phyloP scores from a whole-genome alignment of 2,797 vertebrate genomes.

The Rousettus madagascariensis region DNA sequence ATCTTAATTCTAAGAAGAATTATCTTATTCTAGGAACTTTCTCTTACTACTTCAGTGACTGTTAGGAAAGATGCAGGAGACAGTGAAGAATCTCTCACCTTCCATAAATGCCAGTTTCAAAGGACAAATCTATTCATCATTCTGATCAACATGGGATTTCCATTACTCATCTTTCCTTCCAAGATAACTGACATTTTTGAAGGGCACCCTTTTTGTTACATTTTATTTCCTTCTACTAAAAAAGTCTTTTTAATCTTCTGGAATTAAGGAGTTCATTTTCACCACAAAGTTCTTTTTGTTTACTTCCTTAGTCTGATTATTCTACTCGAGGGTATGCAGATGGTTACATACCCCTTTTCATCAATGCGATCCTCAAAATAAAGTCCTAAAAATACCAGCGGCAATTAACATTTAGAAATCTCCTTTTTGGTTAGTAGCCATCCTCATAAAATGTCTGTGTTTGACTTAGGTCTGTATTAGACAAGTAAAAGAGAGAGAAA shows the following conservation, averaged over 20 bases:
- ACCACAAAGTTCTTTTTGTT: conserved; percentile 75
- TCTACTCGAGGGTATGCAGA: conserved; percentile 59
- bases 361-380: conserved; percentile 72
- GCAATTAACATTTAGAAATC: conserved; percentile 65
- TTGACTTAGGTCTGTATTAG: conserved; percentile 37
- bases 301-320: conserved; percentile 43
- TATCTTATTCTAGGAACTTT: background rate
- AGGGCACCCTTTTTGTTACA: conserved; percentile 62
- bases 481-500: background rate
- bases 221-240: conserved; percentile 61
- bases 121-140: conserved; percentile 42
- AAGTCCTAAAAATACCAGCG: conserved; percentile 75
- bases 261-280: conserved; percentile 62
- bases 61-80: background rate
- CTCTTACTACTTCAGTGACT: fast-evolving
- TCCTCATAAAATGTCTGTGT: conserved; percentile 54
- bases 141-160: conserved; percentile 37
- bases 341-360: conserved; percentile 46
- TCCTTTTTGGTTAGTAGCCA: conserved; percentile 23
- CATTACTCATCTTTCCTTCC: conserved; percentile 56
- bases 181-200: conserved; percentile 71
- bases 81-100: background rate
- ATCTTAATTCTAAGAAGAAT: background rate
- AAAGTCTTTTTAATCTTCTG: conserved; percentile 69
- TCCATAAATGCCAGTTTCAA: background rate